Conservation (phyloP, 2,113 vertebrate genomes). For the Colius striatus region DNA sequence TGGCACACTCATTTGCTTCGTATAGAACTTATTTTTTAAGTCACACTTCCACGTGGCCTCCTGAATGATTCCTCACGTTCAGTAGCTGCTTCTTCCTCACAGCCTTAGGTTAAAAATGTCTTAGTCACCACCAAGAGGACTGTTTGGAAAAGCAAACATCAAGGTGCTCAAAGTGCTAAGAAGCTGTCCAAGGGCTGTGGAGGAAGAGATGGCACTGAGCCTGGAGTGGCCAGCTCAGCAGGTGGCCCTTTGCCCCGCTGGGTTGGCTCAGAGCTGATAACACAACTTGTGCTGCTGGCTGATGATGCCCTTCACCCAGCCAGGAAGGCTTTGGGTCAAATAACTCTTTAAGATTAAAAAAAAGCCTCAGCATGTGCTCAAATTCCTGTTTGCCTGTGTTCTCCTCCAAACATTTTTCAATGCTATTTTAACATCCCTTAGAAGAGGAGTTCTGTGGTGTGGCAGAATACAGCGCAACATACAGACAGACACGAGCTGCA, state of each 20-base stretch:
- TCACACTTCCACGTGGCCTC: not conserved
- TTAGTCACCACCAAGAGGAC: rapidly evolving
- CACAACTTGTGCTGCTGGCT: not conserved
- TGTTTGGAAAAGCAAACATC: not conserved
- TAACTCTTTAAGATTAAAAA: not conserved
- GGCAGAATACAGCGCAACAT: not conserved
- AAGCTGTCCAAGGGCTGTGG: rapidly evolving
- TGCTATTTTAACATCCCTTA: not conserved
- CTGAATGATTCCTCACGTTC: not conserved
- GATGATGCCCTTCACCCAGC: not conserved
- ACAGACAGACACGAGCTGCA: rapidly evolving
- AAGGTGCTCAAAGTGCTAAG: not conserved
- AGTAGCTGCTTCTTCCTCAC: not conserved
- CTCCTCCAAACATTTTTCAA: not conserved
- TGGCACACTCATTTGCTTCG: not conserved
- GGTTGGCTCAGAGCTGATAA: not conserved
- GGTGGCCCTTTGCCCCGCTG: not conserved
- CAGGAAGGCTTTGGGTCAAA: not conserved
- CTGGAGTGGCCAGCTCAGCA: not conserved
- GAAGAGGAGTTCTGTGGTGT: not conserved
- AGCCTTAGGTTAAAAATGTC: not conserved
- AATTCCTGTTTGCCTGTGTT: not conserved
- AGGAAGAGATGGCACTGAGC: not conserved
- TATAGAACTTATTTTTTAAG: not conserved
- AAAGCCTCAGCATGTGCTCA: not conserved